Percentiles rank a stretch among this genome's conserved stretches.
These are phyloP conservation scores for Perca flavescens DNA, from an alignment of 2,113 vertebrate species.

Conservation along the genomic window DNA sequence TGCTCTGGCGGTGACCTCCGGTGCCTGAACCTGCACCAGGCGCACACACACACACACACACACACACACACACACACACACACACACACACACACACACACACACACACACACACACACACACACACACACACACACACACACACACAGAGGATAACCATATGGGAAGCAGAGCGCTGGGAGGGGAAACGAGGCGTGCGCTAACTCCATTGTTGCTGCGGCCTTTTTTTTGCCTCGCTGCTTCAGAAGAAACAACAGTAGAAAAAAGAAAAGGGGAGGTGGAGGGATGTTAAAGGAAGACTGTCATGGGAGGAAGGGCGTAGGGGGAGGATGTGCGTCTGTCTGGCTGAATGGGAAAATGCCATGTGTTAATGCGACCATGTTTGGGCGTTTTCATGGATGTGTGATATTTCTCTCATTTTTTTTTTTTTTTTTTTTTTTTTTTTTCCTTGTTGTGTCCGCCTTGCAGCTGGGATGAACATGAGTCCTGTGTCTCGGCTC, in stretches of 20 bases:
- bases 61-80: constrained; percentile 35
- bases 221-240: constrained; percentile 57
- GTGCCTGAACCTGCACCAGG: constrained; percentile 26
- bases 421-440: neutral
- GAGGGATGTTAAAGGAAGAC: constrained; percentile 15
- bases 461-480: constrained; percentile 94
- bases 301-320: constrained; percentile 6
- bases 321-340: constrained; percentile 2
- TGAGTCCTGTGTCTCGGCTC: constrained; percentile 94
- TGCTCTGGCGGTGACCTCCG: constrained; percentile 38
- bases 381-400: constrained; percentile 29
- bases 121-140: constrained; percentile 26
- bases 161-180: constrained; percentile 68
- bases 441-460: constrained; percentile 4
- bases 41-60: constrained; percentile 34
- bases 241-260: constrained; percentile 47
- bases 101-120: constrained; percentile 24
- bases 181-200: constrained; percentile 66
- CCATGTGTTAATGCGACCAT: constrained; percentile 60
- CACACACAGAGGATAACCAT: constrained; percentile 56
- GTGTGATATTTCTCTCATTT: constrained; percentile 46
- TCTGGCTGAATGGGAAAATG: constrained; percentile 44
- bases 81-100: constrained; percentile 36
- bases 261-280: constrained; percentile 16
- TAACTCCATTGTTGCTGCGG: constrained; percentile 74